Evolutionary conservation across 2,888 invertebrate genomes (phyloP).

Genomic region (Epirrhoe tristata): DNA sequence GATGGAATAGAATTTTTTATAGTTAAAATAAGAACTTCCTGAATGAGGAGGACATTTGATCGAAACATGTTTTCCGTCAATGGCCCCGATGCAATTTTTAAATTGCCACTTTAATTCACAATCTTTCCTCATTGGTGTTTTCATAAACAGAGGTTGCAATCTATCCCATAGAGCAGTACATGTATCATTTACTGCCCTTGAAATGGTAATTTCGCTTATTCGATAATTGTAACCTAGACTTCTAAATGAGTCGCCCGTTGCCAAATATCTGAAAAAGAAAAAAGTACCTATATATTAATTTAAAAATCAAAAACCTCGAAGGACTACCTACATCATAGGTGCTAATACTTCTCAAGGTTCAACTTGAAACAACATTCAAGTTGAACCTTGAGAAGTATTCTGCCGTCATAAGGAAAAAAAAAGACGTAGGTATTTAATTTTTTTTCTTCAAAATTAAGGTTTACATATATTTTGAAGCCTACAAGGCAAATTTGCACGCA

Average conservation of each 20-base stretch:
- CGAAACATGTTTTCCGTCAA: conserved; percentile 38
- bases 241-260: conserved; percentile 29
- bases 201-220: conserved; percentile 27
- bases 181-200: conserved; percentile 23
- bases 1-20: conserved; percentile 35
- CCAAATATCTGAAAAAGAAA: conserved; percentile 30
- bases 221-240: conserved; percentile 30
- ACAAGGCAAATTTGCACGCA: conserved; percentile 8
- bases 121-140: conserved; percentile 6
- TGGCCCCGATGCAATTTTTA: conserved; percentile 38
- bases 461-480: conserved; percentile 9
- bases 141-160: neutral
- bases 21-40: conserved; percentile 38
- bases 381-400: conserved; percentile 5
- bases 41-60: conserved; percentile 1
- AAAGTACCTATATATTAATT: conserved; percentile 5
- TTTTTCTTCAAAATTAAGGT: conserved; percentile 9
- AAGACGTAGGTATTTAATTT: conserved; percentile 10
- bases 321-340: conserved; percentile 5
- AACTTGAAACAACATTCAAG: conserved; percentile 5
- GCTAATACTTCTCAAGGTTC: conserved; percentile 4
- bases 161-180: conserved; percentile 28
- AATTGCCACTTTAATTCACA: conserved; percentile 35
- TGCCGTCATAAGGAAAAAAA: conserved; percentile 4
- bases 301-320: conserved; percentile 5